phyloP scores from a whole-genome alignment of 1,140 invertebrate genomes.

The Bombus haemorrhoidalis region DNA sequence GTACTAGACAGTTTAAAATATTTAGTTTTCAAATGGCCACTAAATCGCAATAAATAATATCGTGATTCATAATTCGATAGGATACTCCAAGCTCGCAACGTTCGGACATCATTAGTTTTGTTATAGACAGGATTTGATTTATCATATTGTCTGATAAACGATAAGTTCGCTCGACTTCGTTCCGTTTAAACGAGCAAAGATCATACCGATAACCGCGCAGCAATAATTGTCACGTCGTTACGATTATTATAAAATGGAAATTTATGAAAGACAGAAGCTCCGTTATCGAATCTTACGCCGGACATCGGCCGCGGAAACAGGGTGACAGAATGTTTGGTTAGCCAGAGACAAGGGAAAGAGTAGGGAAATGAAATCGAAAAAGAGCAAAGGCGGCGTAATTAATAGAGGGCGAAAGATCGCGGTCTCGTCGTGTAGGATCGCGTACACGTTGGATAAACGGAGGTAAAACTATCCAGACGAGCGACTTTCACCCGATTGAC shows the following conservation, averaged over 20 bases:
- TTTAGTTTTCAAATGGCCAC: background rate
- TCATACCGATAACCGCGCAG: background rate
- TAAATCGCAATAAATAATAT: background rate
- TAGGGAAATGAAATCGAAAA: conserved; percentile 1
- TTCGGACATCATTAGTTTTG: background rate
- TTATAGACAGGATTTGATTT: background rate
- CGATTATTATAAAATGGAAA: fast-evolving
- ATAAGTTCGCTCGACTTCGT: background rate
- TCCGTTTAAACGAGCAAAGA: background rate
- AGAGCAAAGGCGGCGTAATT: background rate
- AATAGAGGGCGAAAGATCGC: conserved; percentile 9
- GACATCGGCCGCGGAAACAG: background rate
- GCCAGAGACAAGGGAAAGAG: no score
- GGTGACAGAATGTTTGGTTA: background rate
- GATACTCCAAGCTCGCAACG: background rate
- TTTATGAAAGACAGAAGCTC: background rate
- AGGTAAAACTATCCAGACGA: conserved; percentile 59
- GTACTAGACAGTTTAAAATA: no score
- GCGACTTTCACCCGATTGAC: conserved; percentile 73
- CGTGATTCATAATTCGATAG: background rate
- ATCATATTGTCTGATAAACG: no score
- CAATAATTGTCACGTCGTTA: background rate
- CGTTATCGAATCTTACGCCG: no score
- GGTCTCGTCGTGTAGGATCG: conserved; percentile 38
- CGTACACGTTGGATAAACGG: conserved; percentile 39